phyloP scores from a whole-genome alignment of 2,888 invertebrate species.

The Drosophila ustulata region DNA sequence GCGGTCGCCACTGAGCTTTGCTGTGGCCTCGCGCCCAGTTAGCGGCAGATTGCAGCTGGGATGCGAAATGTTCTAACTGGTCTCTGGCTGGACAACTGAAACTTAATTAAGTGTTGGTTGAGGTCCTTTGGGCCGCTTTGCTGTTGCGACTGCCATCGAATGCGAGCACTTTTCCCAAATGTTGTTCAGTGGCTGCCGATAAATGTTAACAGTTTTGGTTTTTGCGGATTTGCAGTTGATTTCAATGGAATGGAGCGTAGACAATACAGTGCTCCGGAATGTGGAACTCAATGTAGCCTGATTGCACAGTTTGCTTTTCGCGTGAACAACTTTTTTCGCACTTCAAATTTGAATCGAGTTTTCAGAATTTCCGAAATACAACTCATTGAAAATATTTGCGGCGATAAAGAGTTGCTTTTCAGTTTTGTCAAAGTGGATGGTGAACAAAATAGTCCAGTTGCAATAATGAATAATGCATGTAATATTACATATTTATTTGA shows the following conservation, averaged over 20 bases:
- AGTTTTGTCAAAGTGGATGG: too few relatives aligned
- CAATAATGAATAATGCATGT: too few relatives aligned
- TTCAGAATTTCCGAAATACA: neutral
- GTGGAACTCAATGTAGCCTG: neutral
- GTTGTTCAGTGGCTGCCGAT: constrained; percentile 46
- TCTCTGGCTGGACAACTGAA: constrained; percentile 45
- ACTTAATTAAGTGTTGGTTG: constrained; percentile 70
- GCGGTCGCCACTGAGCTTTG: constrained; percentile 65
- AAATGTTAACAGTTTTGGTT: constrained; percentile 57
- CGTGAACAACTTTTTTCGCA: neutral
- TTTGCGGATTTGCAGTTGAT: constrained; percentile 44
- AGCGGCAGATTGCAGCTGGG: constrained; percentile 32
- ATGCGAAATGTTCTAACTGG: constrained; percentile 2
- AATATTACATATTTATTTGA: too few relatives aligned
- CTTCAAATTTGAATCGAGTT: constrained; percentile 6
- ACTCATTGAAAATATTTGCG: too few relatives aligned
- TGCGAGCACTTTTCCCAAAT: constrained; percentile 27
- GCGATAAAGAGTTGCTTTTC: too few relatives aligned
- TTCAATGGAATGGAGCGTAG: constrained; percentile 8
- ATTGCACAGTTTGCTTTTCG: constrained; percentile 9
- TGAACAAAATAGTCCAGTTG: too few relatives aligned
- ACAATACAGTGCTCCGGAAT: neutral
- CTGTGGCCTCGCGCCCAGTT: constrained; percentile 47
- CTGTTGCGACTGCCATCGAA: constrained; percentile 1
- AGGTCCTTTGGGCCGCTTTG: constrained; percentile 32